Evolutionary conservation across 1,140 invertebrate species (phyloP), one percentile per base, ranked within the genome.

Genomic region (Lethrus apterus): DNA sequence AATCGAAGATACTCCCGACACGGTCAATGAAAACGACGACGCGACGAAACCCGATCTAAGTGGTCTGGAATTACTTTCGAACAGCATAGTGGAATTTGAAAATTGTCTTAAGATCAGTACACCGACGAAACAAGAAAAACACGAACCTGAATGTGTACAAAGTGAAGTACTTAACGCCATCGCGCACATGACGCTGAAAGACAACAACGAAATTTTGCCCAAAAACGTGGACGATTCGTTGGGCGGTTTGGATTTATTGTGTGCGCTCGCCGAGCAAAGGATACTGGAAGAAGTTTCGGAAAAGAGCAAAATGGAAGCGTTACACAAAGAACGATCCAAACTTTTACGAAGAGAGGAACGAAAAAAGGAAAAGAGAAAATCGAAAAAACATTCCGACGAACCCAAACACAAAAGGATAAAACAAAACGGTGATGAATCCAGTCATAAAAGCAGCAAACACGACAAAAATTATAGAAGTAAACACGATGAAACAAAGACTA

Each of bases 261-360:
- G 89, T 65, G 86, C 86, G 1, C 66, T 92, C 17, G 89, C 88
- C 0, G 87, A 91, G 58, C 86, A 90, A 57, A 74, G 86, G 43
- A 82, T 88, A 46, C 78, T 84, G 66, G 86, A 88, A 58, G 84
- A 88, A 64, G 76, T 71, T 2, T 74, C 66, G 10, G 73, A 75
- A 17, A 57, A 58, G 32, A 64, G 52, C 11, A 63, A 43, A 43
- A 54, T 35, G 33, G 50, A 44, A 54, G 46, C 44, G 57, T 54
- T 38, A 19, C 40, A 46, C 23, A 56, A 54, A 59, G 44, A 64
- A 44, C 29, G 50, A 36, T 18, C 54, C 35, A 36, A 56, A 54
- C 9, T 15, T 14, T 26, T 9, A 21, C 20, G 17, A 32, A 38
- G 21, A 11, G 3, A 48, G 33, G 18, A 57, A 31, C 1, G 59